Conservation (phyloP, 2,888 invertebrate genomes). For the Uloborus plumipes region DNA sequence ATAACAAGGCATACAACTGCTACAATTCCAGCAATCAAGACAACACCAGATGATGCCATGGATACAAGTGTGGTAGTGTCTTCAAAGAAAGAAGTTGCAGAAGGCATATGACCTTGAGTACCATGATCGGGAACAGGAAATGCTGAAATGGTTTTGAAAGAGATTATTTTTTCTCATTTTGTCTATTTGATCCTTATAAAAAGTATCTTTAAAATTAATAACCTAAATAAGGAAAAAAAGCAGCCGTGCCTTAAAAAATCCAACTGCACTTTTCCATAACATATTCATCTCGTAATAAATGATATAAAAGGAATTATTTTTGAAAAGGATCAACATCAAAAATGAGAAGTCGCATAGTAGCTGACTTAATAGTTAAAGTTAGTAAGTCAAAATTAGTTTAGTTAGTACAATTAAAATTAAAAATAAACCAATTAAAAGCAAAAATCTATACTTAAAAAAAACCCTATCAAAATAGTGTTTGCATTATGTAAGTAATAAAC, state of each 20-base stretch:
- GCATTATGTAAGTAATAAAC: too few species aligned
- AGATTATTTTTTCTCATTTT: neutral
- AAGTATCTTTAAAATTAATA: neutral
- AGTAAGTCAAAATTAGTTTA: too few species aligned
- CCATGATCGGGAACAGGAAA: conserved; percentile 59
- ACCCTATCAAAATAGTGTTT: too few species aligned
- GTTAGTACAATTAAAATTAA: too few species aligned
- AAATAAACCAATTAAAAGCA: too few species aligned
- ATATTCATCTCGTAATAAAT: too few species aligned
- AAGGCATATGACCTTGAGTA: conserved; percentile 54
- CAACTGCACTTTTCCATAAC: too few species aligned
- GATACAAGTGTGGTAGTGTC: conserved; percentile 67
- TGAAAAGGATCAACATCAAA: neutral
- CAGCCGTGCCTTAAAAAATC: neutral
- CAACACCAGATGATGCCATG: conserved; percentile 66
- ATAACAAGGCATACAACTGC: conserved; percentile 66
- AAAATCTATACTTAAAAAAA: too few species aligned
- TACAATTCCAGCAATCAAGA: conserved; percentile 66
- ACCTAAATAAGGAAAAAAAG: neutral
- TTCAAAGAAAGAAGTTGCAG: conserved; percentile 63
- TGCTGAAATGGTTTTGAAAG: conserved; percentile 13
- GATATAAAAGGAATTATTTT: neutral
- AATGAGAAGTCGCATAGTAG: too few species aligned
- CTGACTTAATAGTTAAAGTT: too few species aligned
- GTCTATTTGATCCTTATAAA: neutral